Percentiles rank a stretch among this genome's conserved stretches.
phyloP scores from a whole-genome alignment of 2,888 invertebrate species.

The Tenodera sinensis region DNA sequence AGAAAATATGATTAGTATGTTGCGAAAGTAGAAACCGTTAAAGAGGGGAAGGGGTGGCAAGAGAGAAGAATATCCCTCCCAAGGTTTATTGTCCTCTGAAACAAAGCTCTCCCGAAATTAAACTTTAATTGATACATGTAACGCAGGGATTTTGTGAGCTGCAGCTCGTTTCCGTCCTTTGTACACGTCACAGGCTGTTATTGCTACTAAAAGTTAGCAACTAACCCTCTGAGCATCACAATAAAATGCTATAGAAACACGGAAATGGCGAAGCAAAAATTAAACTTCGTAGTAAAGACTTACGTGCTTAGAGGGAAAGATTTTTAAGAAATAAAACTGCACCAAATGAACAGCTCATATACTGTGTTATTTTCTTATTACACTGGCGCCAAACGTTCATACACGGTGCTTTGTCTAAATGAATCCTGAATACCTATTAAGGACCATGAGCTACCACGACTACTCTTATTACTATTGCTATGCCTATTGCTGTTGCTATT shows the following conservation, averaged over 20 bases:
- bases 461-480: no score
- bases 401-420: no score
- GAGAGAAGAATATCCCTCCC: not conserved
- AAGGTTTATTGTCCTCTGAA: not conserved
- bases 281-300: not conserved
- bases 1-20: not conserved
- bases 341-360: not conserved
- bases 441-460: no score
- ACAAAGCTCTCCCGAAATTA: not conserved
- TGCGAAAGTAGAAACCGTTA: not conserved
- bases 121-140: not conserved
- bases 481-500: no score
- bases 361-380: not conserved
- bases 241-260: not conserved
- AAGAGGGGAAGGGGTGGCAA: not conserved
- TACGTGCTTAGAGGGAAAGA: not conserved
- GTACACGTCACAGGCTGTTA: not conserved
- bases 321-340: not conserved
- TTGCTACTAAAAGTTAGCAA: not conserved
- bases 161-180: not conserved
- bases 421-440: no score
- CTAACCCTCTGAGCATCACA: not conserved
- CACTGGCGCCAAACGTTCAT: not conserved
- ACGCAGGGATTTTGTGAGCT: not conserved
- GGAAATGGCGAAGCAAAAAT: not conserved